These are phyloP conservation scores for Ceriagrion tenellum DNA, from an alignment of 2,888 invertebrate genomes.

Conservation along the genomic window DNA sequence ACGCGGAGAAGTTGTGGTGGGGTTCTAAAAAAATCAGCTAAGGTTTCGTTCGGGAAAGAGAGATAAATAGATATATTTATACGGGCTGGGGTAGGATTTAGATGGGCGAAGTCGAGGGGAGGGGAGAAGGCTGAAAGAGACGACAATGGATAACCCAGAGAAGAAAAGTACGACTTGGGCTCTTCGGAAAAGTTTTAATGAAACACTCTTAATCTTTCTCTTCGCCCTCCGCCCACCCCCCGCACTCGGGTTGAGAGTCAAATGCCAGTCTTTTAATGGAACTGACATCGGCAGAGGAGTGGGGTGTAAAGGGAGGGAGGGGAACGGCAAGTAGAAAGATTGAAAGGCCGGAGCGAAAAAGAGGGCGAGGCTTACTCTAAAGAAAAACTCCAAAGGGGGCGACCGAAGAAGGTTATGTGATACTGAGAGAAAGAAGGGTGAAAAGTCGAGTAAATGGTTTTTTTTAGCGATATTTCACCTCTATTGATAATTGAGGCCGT, in stretches of 20 bases:
- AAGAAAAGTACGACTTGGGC: constrained; percentile 62
- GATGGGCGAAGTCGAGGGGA: not conserved
- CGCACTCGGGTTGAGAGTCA: constrained; percentile 16
- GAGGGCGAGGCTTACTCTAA: too few relatives aligned
- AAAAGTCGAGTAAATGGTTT: not conserved
- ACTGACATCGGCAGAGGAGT: not conserved
- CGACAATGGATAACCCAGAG: constrained; percentile 43
- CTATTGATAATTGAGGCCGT: too few relatives aligned
- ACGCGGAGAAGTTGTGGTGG: not conserved
- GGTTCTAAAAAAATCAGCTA: not conserved
- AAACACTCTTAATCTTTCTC: constrained; percentile 60
- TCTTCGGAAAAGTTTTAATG: constrained; percentile 62
- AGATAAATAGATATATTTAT: constrained; percentile 20
- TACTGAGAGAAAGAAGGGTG: constrained; percentile 5
- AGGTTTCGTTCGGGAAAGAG: not conserved
- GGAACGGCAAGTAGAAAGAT: not conserved
- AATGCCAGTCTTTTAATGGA: constrained; percentile 41
- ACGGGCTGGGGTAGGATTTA: not conserved
- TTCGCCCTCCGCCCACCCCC: not conserved
- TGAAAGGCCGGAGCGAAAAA: not conserved
- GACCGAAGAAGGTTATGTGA: not conserved
- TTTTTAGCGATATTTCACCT: too few relatives aligned
- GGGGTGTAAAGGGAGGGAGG: not conserved
- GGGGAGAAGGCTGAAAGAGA: not conserved
- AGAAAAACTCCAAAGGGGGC: not conserved